These are phyloP conservation scores for Sphenopsis melanotis DNA, from an alignment of 2,797 vertebrate genomes.

Conservation along the genomic window DNA sequence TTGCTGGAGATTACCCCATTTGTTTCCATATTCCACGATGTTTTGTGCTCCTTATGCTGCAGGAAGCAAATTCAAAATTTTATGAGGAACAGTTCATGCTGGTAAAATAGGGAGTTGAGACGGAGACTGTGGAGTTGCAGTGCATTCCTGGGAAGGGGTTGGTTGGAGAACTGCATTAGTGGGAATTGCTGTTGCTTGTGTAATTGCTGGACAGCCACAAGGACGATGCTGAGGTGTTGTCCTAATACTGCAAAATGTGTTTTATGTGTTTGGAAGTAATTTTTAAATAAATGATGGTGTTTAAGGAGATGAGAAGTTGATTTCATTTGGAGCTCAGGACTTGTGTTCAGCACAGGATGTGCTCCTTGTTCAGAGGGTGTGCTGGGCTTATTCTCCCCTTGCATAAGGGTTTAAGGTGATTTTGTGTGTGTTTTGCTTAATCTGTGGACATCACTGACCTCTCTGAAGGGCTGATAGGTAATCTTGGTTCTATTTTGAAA, in stretches of 20 bases:
- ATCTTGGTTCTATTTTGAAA: background rate
- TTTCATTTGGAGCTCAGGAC: background rate
- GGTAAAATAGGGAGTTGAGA: background rate
- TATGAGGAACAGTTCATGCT: background rate
- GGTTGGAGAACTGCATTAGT: accelerated
- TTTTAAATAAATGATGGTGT: background rate
- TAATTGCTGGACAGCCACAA: background rate
- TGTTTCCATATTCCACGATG: slow-evolving; percentile 5
- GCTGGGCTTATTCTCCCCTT: background rate
- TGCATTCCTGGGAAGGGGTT: background rate
- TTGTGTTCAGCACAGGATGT: accelerated
- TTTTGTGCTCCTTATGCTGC: slow-evolving; percentile 4
- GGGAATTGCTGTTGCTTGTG: background rate
- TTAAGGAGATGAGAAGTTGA: background rate
- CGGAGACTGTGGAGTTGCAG: background rate
- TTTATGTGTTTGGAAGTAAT: background rate
- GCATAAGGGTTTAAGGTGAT: background rate
- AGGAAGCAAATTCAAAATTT: background rate
- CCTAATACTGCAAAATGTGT: background rate
- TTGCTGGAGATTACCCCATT: background rate
- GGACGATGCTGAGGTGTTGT: background rate
- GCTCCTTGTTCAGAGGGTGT: background rate
- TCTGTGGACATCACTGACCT: background rate
- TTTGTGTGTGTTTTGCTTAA: background rate
- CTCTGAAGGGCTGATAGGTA: background rate